Evolutionary conservation across 2,888 invertebrate species (phyloP).

Genomic region (Nyleta sp.): DNA sequence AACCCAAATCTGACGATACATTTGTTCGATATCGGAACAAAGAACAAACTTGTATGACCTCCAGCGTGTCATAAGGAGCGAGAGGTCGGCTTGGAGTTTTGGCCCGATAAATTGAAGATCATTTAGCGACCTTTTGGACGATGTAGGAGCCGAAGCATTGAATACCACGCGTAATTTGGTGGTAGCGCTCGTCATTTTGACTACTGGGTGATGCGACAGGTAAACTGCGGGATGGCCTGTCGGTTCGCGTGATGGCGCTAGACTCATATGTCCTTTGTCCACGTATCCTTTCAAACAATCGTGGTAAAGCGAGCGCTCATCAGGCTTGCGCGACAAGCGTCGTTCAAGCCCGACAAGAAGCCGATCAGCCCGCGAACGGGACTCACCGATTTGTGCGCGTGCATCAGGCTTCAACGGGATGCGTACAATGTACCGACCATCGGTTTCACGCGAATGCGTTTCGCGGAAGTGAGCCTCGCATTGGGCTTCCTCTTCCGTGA

Average conservation of each 20-base stretch:
- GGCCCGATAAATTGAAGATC: slow-evolving; percentile 38
- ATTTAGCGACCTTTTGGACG: slow-evolving; percentile 37
- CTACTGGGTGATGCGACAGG: slow-evolving; percentile 1
- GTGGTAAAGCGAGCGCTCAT: neutral
- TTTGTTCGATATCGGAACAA: slow-evolving; percentile 17
- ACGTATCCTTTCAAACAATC: neutral
- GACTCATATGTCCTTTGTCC: neutral
- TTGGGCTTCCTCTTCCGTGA: neutral
- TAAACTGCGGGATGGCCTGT: neutral
- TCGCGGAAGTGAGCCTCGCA: neutral
- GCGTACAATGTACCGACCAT: neutral
- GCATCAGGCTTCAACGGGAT: neutral
- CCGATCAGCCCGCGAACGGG: neutral
- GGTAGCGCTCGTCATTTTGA: slow-evolving; percentile 17
- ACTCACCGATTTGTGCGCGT: neutral
- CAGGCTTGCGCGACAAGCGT: neutral
- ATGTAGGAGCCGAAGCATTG: slow-evolving; percentile 43
- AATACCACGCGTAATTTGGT: slow-evolving; percentile 55
- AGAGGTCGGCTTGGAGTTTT: slow-evolving; percentile 33
- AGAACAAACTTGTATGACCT: slow-evolving; percentile 10
- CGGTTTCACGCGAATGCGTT: neutral
- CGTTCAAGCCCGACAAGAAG: neutral
- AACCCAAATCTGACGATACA: slow-evolving; percentile 5
- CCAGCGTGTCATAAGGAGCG: slow-evolving; percentile 22
- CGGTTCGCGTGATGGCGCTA: too few species aligned